These are phyloP conservation scores for Gymnothorax javanicus DNA, from an alignment of 2,797 vertebrate species.

Conservation along the genomic window DNA sequence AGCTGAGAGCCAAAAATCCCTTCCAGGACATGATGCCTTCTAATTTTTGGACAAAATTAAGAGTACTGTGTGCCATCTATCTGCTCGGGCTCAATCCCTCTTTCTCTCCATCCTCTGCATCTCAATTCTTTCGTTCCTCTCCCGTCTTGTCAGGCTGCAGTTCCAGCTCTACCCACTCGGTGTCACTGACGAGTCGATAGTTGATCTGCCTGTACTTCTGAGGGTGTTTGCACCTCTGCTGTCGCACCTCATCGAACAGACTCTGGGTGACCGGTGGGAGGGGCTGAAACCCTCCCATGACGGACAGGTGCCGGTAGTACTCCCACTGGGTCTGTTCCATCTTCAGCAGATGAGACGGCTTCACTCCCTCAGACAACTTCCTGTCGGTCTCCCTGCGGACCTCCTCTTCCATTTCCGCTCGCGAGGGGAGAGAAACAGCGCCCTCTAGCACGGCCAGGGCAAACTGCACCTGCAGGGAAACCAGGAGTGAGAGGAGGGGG, in stretches of 20 bases:
- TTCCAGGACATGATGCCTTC: not conserved
- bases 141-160: not conserved
- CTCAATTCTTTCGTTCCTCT: not conserved
- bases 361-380: slow-evolving; percentile 48
- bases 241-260: slow-evolving; percentile 68
- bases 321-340: slow-evolving; percentile 71
- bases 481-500: slow-evolving; percentile 17
- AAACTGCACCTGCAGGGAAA: slow-evolving; percentile 61
- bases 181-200: slow-evolving; percentile 64
- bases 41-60: not conserved
- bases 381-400: slow-evolving; percentile 40
- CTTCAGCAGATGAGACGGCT: slow-evolving; percentile 63
- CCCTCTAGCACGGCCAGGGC: slow-evolving; percentile 69
- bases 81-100: not conserved
- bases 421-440: slow-evolving; percentile 59
- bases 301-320: slow-evolving; percentile 67
- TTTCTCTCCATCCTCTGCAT: not conserved
- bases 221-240: slow-evolving; percentile 52
- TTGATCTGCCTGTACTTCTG: slow-evolving; percentile 60
- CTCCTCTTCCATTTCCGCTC: slow-evolving; percentile 64
- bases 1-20: not conserved
- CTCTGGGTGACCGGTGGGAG: slow-evolving; percentile 55
- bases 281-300: slow-evolving; percentile 55
- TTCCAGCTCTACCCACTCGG: slow-evolving; percentile 58
- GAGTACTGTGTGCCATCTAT: too few relatives aligned